These are phyloP conservation scores for Polyommatus icarus DNA, from an alignment of 2,888 invertebrate species.

Conservation along the genomic window DNA sequence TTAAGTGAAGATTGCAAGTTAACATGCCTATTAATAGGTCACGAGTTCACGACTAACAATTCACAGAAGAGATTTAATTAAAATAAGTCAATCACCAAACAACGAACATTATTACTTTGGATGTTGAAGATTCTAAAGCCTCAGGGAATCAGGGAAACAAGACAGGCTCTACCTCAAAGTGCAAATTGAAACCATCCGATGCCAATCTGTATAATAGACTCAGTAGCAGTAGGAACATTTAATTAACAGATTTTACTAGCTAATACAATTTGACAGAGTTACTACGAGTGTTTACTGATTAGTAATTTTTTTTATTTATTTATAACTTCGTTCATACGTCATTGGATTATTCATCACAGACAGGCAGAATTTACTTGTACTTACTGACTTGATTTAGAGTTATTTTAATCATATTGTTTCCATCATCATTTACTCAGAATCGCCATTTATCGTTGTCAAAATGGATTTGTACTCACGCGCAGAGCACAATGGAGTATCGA, in stretches of 20 bases:
- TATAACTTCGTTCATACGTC: too few relatives aligned
- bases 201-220: conserved; percentile 19
- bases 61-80: conserved; percentile 25
- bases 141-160: conserved; percentile 23
- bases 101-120: conserved; percentile 28
- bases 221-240: background rate
- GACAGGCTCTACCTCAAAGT: conserved; percentile 10
- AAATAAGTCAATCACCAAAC: conserved; percentile 23
- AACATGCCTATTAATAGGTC: background rate
- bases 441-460: conserved; percentile 31
- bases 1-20: background rate
- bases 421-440: background rate
- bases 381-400: too few relatives aligned
- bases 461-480: conserved; percentile 81
- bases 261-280: background rate
- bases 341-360: too few relatives aligned
- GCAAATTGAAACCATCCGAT: conserved; percentile 22
- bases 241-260: background rate
- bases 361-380: too few relatives aligned
- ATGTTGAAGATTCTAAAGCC: conserved; percentile 26
- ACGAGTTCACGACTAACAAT: background rate
- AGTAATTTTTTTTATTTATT: background rate
- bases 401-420: too few relatives aligned
- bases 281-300: background rate
- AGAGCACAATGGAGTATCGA: conserved; percentile 93